Percentiles rank a stretch among this genome's conserved stretches.
Conservation (phyloP, 2,797 vertebrate genomes). For the Eupleurogrammus muticus region DNA sequence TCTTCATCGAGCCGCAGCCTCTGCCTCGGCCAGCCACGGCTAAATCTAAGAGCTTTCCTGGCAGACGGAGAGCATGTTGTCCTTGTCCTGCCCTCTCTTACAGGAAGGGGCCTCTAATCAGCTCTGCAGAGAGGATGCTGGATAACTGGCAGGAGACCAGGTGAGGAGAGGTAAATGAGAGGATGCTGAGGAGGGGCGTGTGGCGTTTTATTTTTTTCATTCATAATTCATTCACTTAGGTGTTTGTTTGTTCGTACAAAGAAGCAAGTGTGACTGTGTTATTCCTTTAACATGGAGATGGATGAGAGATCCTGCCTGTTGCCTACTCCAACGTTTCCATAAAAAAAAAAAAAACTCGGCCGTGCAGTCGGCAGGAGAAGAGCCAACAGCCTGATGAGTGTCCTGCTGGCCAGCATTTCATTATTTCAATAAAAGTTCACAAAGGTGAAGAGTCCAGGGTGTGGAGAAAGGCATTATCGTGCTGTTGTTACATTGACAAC, state of each 20-base stretch:
- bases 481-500: too few relatives aligned
- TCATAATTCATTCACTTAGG: slow-evolving; percentile 49
- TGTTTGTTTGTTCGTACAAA: slow-evolving; percentile 13
- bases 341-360: too few relatives aligned
- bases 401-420: too few relatives aligned
- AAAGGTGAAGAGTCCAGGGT: too few relatives aligned
- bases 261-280: slow-evolving; percentile 1
- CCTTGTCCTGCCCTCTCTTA: slow-evolving; percentile 68
- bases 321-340: too few relatives aligned
- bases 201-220: slow-evolving; percentile 41
- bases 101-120: slow-evolving; percentile 60
- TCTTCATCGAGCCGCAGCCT: slow-evolving; percentile 56
- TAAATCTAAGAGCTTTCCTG: slow-evolving; percentile 52
- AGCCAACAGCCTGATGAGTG: too few relatives aligned
- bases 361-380: too few relatives aligned
- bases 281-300: too few relatives aligned
- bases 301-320: too few relatives aligned
- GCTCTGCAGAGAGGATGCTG: slow-evolving; percentile 51
- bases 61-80: slow-evolving; percentile 53
- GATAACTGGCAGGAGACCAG: slow-evolving; percentile 64
- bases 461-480: too few relatives aligned
- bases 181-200: slow-evolving; percentile 1
- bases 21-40: slow-evolving; percentile 12
- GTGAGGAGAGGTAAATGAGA: slow-evolving; percentile 58
- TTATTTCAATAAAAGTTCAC: too few relatives aligned